Evolutionary conservation across 2,888 invertebrate genomes (phyloP).

Genomic region (Luffia ferchaultella): DNA sequence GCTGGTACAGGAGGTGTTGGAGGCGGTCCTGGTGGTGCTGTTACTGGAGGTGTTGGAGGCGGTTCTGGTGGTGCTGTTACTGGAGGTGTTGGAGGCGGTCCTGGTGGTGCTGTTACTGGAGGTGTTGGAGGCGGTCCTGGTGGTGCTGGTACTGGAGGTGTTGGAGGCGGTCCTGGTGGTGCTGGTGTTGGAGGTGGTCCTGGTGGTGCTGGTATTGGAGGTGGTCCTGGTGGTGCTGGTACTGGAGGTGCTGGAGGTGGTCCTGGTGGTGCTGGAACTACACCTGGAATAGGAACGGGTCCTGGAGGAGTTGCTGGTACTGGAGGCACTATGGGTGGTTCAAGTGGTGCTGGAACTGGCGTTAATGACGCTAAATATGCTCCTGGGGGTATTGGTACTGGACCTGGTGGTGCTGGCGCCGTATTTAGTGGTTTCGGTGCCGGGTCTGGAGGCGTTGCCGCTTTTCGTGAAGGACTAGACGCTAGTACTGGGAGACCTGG

Average conservation of each 20-base stretch:
- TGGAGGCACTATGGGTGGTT: constrained; percentile 2
- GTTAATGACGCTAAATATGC: constrained; percentile 9
- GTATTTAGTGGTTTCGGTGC: constrained; percentile 1
- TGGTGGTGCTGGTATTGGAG: constrained; percentile 6
- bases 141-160: constrained; percentile 4
- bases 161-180: constrained; percentile 8
- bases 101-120: constrained; percentile 11
- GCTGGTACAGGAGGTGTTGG: constrained; percentile 5
- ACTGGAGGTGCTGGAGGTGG: constrained; percentile 1
- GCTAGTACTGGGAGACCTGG: constrained; percentile 1
- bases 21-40: constrained; percentile 3
- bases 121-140: constrained; percentile 4
- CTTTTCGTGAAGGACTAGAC: too few species aligned
- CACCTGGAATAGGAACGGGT: not conserved
- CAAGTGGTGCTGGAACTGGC: constrained; percentile 10
- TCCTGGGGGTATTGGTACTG: constrained; percentile 10
- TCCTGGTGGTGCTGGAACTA: not conserved
- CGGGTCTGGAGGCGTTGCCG: too few species aligned
- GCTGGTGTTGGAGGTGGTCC: constrained; percentile 9
- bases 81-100: constrained; percentile 2
- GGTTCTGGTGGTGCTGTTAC: too few species aligned
- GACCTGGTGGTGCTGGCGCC: constrained; percentile 3
- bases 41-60: constrained; percentile 6
- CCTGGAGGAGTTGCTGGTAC: not conserved
- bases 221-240: constrained; percentile 8